Evolutionary conservation across 2,888 invertebrate species (phyloP).

Genomic region (Idaea aversata): DNA sequence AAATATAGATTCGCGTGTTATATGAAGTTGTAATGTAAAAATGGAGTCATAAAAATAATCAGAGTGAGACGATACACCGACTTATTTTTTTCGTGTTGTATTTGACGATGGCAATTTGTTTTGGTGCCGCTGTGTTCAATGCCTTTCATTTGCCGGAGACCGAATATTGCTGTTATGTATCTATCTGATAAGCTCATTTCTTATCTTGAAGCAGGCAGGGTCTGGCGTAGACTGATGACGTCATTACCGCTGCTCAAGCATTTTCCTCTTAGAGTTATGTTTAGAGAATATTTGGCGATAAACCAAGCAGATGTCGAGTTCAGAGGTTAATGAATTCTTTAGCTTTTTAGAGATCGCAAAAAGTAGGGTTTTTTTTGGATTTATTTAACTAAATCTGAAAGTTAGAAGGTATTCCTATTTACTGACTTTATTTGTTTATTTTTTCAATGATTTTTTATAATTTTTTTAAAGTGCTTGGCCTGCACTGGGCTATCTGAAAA

Average conservation of each 20-base stretch:
- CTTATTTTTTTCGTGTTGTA: slow-evolving; percentile 14
- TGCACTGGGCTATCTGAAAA: too few species aligned
- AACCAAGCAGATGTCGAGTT: not conserved
- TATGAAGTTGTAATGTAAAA: slow-evolving; percentile 25
- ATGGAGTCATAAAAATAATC: slow-evolving; percentile 4
- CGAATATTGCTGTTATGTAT: slow-evolving; percentile 54
- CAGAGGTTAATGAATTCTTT: not conserved
- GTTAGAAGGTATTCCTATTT: not conserved
- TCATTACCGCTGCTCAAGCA: slow-evolving; percentile 41
- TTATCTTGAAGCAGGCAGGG: slow-evolving; percentile 43
- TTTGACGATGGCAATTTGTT: slow-evolving; percentile 19
- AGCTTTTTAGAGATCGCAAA: not conserved
- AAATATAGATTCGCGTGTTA: slow-evolving; percentile 23
- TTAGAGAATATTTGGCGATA: not conserved
- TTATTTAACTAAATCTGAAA: not conserved
- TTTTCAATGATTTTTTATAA: too few species aligned
- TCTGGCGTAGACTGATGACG: slow-evolving; percentile 46
- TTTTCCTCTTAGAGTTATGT: slow-evolving; percentile 34
- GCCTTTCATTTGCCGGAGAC: slow-evolving; percentile 35
- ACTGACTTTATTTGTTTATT: too few species aligned
- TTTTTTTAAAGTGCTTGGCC: too few species aligned
- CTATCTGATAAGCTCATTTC: slow-evolving; percentile 60
- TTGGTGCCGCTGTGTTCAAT: slow-evolving; percentile 21
- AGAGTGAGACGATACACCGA: not conserved
- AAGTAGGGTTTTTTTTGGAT: not conserved